Evolutionary conservation across 30 jellyfish, hydroid and myxozoan species (phyloP).

Genomic region (Hydractinia symbiolongicarpus): DNA sequence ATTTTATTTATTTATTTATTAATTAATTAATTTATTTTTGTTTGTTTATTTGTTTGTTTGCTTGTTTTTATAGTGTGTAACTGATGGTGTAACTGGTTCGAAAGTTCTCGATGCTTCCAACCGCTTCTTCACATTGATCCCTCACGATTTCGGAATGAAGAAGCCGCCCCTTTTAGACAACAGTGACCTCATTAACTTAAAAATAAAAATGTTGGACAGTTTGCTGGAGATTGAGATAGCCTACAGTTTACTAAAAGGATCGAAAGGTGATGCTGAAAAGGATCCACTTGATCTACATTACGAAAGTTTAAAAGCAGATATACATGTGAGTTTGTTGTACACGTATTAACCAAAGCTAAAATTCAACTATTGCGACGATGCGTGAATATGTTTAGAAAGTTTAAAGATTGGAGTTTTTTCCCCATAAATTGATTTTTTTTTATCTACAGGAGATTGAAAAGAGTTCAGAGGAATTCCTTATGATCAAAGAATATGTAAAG

Average conservation of each 20-base stretch:
- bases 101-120: constrained; percentile 87
- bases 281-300: constrained; percentile 85
- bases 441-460: constrained; percentile 41
- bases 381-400: no score
- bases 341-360: no score
- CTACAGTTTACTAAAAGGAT: constrained; percentile 60
- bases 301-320: constrained; percentile 67
- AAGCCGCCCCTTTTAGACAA: constrained; percentile 76
- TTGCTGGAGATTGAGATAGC: constrained; percentile 93
- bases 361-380: no score
- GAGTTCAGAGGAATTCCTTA: constrained; percentile 40
- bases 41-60: no score
- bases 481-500: constrained; percentile 47
- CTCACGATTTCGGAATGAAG: constrained; percentile 89
- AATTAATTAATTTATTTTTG: no score
- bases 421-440: not conserved
- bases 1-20: no score
- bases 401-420: no score
- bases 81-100: constrained; percentile 41
- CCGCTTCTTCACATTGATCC: constrained; percentile 85
- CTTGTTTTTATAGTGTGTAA: constrained; percentile 28
- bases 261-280: constrained; percentile 34
- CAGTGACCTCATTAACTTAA: constrained; percentile 57
- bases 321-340: constrained; percentile 16
- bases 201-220: constrained; percentile 75